Evolutionary conservation across 2,888 invertebrate species (phyloP), one percentile per base, ranked within the genome.

Genomic region (Hypercompe scribonia): DNA sequence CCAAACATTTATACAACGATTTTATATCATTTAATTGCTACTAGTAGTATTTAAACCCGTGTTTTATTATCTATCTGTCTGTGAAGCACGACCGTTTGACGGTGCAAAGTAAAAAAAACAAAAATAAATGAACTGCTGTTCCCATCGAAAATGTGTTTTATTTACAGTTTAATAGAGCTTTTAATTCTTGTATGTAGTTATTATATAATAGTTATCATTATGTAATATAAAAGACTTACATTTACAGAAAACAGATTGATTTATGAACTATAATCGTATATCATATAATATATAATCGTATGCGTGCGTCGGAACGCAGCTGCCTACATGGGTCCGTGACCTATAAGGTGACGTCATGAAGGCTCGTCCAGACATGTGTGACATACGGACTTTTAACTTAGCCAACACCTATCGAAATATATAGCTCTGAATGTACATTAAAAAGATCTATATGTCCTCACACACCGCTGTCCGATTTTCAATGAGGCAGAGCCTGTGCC

Each of bases 301-400:
- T n/a, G n/a, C n/a, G n/a, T n/a, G n/a, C n/a, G n/a, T n/a, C n/a
- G n/a, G n/a, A n/a, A 67, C 36, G 70, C 73, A 82, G 79, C 85
- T 81, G 83, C 88, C 89, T 87, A 88, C 89, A 74, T 61, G 63
- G 46, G 84, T 83, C 94, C 94, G 79, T 94, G 94, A 93, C 94
- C 93, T 82, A 93, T 86, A 88, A 86, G 71, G 77, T 93, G 93
- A 93, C 92, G 91, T 93, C 92, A 93, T 77, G 58, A 46, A 78
- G 75, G 68, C 75, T 61, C 58, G 76, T 73, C 65, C 71, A 63
- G 64, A 50, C 68, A 28, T 1, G 21, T 39, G 63, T 66, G 71
- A 72, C 63, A 64, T 63, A 72, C 72, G 28, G 46, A 34, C 33
- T 21, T 13, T 28, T 50, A 68, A 21, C 50, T 64, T 24, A 42